Evolutionary conservation across 2,888 invertebrate genomes (phyloP).

Genomic region (Acronicta aceris): DNA sequence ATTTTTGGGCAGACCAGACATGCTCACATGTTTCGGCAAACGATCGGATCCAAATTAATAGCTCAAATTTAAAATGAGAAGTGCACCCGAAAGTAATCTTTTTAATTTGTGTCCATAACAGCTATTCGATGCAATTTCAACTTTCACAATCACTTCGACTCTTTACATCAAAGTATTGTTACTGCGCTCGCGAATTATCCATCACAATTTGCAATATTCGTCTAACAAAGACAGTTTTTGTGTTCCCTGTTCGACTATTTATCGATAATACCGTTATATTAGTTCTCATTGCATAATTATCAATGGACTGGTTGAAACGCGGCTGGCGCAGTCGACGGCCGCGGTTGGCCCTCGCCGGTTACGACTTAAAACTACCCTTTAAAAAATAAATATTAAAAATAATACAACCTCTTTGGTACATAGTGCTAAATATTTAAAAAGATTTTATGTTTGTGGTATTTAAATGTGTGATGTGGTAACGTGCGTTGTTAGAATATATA

Average conservation of each 20-base stretch:
- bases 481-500: constrained; percentile 30
- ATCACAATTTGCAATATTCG: constrained; percentile 44
- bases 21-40: no score
- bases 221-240: constrained; percentile 59
- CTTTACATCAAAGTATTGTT: constrained; percentile 29
- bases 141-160: constrained; percentile 45
- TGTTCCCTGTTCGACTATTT: constrained; percentile 56
- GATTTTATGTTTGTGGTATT: constrained; percentile 18
- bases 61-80: no score
- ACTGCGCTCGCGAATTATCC: constrained; percentile 39
- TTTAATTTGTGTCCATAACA: background rate
- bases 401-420: constrained; percentile 9
- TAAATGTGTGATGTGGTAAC: constrained; percentile 23
- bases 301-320: constrained; percentile 65
- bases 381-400: constrained; percentile 28
- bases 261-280: constrained; percentile 77
- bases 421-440: constrained; percentile 16
- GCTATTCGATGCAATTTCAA: constrained; percentile 17
- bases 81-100: background rate
- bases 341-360: constrained; percentile 70
- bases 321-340: constrained; percentile 69
- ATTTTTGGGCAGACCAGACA: no score
- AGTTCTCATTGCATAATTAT: constrained; percentile 77
- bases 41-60: no score
- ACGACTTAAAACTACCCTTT: constrained; percentile 52